Conservation (phyloP, 1,140 invertebrate genomes). For the Phenacoccus solenopsis region DNA sequence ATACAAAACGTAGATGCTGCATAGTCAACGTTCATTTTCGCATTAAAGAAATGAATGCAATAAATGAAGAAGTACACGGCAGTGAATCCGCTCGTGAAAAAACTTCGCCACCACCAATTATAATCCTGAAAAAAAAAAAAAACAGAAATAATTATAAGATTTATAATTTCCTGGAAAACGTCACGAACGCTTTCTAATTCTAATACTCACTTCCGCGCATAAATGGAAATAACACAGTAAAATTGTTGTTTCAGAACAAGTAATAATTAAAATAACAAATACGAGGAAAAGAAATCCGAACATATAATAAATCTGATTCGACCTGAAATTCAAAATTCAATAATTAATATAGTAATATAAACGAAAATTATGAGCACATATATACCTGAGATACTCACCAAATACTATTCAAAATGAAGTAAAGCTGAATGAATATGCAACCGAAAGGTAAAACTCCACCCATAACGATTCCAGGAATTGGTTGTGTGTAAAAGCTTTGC, state of each 20-base stretch:
- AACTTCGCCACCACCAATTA: constrained; percentile 90
- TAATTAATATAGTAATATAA: constrained; percentile 14
- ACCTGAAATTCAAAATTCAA: constrained; percentile 40
- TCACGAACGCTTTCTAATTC: background rate
- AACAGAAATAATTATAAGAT: constrained; percentile 11
- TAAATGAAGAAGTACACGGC: constrained; percentile 94
- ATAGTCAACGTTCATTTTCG: constrained; percentile 89
- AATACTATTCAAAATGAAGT: constrained; percentile 97
- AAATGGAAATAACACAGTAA: constrained; percentile 97
- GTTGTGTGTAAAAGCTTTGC: constrained; percentile 92
- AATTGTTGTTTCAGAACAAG: constrained; percentile 96
- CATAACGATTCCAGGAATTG: constrained; percentile 86
- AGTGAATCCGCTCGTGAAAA: constrained; percentile 95
- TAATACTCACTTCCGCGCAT: constrained; percentile 68
- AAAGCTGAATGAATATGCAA: constrained; percentile 98
- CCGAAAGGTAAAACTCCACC: constrained; percentile 97
- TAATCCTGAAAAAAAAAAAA: constrained; percentile 50
- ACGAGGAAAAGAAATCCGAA: constrained; percentile 98
- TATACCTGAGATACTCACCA: constrained; percentile 66
- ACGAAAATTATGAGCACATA: no score
- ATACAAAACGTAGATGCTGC: constrained; percentile 90
- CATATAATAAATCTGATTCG: constrained; percentile 98
- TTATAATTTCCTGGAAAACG: background rate
- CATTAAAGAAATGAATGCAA: constrained; percentile 94
- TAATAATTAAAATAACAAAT: constrained; percentile 93